Base-by-base conservation (phyloP, 2,888 invertebrate genomes). In the Orthosia gothica region DNA sequence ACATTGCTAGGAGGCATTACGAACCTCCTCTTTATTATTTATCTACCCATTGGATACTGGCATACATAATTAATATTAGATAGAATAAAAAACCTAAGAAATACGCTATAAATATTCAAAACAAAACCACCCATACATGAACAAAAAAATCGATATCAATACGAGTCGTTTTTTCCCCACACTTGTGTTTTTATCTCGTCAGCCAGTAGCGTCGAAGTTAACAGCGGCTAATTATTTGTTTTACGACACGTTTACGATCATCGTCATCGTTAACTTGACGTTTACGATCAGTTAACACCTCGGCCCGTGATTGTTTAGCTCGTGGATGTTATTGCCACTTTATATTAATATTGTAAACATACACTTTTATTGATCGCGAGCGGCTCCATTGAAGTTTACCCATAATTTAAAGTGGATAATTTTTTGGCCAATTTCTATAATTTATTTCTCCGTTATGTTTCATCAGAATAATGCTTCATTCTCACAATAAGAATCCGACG, bases 271-370 rank as follows among this genome's bases (percentile, higher is more conserved):
- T 93, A 94, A 93, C 89, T 93, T 94, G 95, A 95, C 95, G 88
- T 95, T 96, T 94, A 96, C 95, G 96, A 95, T 93, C 95, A 90
- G 90, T 93, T 94, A 91, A 93, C 95, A 94, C 95, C 93, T 88
- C 93, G 91, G 82, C 83, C 91, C 87, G 92, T 92, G 94, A 95
- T 95, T 95, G 94, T 94, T 90, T 87, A 83, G 86, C 85, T 80
- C 79, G 76, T 86, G 85, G 81, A 81, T 85, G 91, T 93, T 91
- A 93, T 86, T 92, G 89, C 91, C 91, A 89, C 91, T 92, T 92
- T 86, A 92, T 91, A 93, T 93, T 93, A 91, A 94, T 93, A 92
- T 90, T 91, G 92, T 94, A 93, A 93, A 94, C 93, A 93, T 77
- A 76, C 63, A 55, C 40, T 76, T 79, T 83, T 78, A 76, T 87